phyloP scores from a whole-genome alignment of 2,888 invertebrate species.

The Euspilapteryx auroguttella region DNA sequence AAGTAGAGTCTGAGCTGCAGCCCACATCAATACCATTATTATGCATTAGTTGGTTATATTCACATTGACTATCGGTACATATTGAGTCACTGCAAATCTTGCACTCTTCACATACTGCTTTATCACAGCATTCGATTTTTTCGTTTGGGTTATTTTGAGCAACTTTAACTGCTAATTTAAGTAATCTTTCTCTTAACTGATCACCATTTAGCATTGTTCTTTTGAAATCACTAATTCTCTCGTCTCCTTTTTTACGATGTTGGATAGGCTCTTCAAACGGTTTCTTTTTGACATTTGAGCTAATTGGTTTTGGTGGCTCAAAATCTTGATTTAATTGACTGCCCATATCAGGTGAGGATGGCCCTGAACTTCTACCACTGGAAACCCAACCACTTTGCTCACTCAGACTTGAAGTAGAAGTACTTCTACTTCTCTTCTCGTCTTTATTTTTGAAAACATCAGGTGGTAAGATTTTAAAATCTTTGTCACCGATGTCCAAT shows the following conservation, averaged over 20 bases:
- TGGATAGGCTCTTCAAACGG: conserved; percentile 21
- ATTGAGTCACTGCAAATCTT: conserved; percentile 54
- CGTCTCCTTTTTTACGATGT: conserved; percentile 21
- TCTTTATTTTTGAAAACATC: conserved; percentile 50
- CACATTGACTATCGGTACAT: conserved; percentile 53
- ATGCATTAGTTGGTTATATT: conserved; percentile 49
- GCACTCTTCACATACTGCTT: conserved; percentile 52
- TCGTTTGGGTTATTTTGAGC: conserved; percentile 41
- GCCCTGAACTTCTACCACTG: conserved; percentile 68
- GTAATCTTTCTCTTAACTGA: conserved; percentile 65
- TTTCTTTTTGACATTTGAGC: conserved; percentile 22
- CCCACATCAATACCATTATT: conserved; percentile 41
- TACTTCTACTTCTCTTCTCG: conserved; percentile 40
- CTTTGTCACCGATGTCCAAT: conserved; percentile 48
- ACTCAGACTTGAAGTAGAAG: conserved; percentile 70
- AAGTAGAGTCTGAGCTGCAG: conserved; percentile 46
- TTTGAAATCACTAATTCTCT: conserved; percentile 44
- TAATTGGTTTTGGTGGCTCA: conserved; percentile 25
- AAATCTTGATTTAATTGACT: conserved; percentile 55
- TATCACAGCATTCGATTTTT: conserved; percentile 56
- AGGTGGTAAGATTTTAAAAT: conserved; percentile 52
- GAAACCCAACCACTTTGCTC: conserved; percentile 90
- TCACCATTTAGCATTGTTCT: conserved; percentile 64
- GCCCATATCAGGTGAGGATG: conserved; percentile 63
- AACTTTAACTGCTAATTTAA: conserved; percentile 63